A percentile compares a stretch with the other conserved stretches of the same genome.
These are phyloP conservation scores for Megalops atlanticus DNA, from an alignment of 2,113 vertebrate species.

Conservation along the genomic window DNA sequence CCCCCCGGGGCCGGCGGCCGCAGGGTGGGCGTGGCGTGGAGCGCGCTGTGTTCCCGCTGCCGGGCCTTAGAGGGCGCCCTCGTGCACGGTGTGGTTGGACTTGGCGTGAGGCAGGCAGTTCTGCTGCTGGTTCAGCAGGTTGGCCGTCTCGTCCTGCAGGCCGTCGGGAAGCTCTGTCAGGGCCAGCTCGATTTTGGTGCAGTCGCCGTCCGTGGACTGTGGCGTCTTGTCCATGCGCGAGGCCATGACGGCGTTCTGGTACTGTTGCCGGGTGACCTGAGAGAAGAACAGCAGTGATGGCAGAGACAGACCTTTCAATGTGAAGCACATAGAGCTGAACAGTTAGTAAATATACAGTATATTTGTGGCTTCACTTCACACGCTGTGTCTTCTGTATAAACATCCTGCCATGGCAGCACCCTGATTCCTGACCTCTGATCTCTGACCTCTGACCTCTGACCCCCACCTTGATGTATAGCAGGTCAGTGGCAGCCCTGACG, in stretches of 20 bases:
- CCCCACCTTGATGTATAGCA: conserved; percentile 93
- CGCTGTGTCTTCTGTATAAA: too few species aligned
- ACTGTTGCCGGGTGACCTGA: conserved; percentile 96
- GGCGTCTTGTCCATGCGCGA: conserved; percentile 97
- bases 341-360: too few species aligned
- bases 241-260: conserved; percentile 97
- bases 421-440: neutral
- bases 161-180: conserved; percentile 91
- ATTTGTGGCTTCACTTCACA: too few species aligned
- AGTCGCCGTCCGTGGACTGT: conserved; percentile 94
- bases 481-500: conserved; percentile 87
- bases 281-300: neutral
- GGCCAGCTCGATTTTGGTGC: conserved; percentile 96
- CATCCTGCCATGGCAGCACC: too few species aligned
- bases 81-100: conserved; percentile 92
- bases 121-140: conserved; percentile 93
- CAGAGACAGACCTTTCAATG: too few species aligned
- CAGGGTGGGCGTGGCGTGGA: neutral
- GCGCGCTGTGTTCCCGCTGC: conserved; percentile 44
- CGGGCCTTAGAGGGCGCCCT: conserved; percentile 89
- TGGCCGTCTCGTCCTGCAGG: conserved; percentile 85
- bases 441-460: neutral
- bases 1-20: conserved; percentile 17
- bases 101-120: conserved; percentile 94
- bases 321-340: neutral